Base-by-base conservation (phyloP, 2,888 invertebrate species). In the Clunio marinus region DNA sequence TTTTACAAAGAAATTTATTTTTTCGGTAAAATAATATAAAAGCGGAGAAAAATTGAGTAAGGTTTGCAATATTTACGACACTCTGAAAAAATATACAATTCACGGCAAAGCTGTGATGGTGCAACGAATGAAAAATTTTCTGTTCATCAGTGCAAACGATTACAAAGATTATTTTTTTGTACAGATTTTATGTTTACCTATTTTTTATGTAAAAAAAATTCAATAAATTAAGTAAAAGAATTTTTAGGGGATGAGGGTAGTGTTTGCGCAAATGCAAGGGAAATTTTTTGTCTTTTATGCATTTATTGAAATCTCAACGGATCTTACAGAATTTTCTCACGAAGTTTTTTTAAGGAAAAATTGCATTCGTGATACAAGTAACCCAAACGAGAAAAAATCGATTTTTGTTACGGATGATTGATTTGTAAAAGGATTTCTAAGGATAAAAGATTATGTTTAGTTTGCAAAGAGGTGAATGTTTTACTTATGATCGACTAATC, bases 291-390 rank as follows among this genome's bases (percentile, higher is more conserved):
- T 58, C 24, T 41, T 67, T 68, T 68, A 68, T 68, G 68, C 68
- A 68, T 68, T 68, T 68, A 68, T 68, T 68, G 68, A 68, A 68
- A 68, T 68, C 68, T 68, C 68, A 68, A 68, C 68, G 68, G 51
- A 51, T 66, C 55, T 66, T 63, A 17, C 28, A 55, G 22, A 4
- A 32, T 41, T 66, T 66, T 66, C 66, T 55, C 66, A 55, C 66
- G 55, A 45, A n/a, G n/a, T 59, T 59, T 57, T 65, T 66, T 51
- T 37, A 37, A 17, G 46, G 17, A 66, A 66, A 65, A 66, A 66
- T 66, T 66, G 66, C 66, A 66, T 66, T 65, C 27, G 27, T 25
- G 13, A 45, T 46, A 57, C 8, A 57, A 27, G 17, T 7, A 15
- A n/a, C 45, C 22, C 2, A 55, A 55, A 55, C 17, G 22, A n/a